Conservation (phyloP, 2,797 vertebrate species). For the Gymnopithys bicolor region DNA sequence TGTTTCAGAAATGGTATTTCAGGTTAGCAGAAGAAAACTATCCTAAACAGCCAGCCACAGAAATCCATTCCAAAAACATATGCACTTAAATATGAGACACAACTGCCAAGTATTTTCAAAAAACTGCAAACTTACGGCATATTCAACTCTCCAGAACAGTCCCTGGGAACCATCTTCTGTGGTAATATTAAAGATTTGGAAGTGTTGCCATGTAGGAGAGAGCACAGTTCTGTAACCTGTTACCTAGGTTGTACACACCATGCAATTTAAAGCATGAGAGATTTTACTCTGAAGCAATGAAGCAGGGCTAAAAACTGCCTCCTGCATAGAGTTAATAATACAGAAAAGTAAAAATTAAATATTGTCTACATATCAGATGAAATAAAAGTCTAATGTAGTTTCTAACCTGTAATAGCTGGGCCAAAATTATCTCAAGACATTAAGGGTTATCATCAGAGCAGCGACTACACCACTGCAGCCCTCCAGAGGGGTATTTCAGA, state of each 20-base stretch:
- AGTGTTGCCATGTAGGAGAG: neutral
- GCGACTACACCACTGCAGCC: fast-evolving
- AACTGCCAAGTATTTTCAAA: neutral
- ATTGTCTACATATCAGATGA: neutral
- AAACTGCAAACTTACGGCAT: neutral
- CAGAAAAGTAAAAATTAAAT: neutral
- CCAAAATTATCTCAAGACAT: neutral
- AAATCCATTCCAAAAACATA: neutral
- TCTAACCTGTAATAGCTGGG: neutral
- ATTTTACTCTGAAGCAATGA: neutral
- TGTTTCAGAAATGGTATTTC: neutral
- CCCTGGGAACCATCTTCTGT: neutral
- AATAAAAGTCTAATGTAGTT: neutral
- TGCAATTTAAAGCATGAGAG: neutral
- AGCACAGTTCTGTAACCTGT: neutral
- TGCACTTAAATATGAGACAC: neutral
- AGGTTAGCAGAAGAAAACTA: neutral
- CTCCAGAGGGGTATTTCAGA: neutral
- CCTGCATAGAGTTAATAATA: neutral
- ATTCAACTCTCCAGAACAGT: neutral
- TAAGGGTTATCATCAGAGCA: neutral
- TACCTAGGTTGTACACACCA: neutral
- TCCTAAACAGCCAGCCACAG: neutral
- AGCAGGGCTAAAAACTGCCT: neutral
- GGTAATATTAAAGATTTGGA: neutral